phyloP scores from a whole-genome alignment of 2,113 vertebrate species.

The Rhodinocichla rosea region DNA sequence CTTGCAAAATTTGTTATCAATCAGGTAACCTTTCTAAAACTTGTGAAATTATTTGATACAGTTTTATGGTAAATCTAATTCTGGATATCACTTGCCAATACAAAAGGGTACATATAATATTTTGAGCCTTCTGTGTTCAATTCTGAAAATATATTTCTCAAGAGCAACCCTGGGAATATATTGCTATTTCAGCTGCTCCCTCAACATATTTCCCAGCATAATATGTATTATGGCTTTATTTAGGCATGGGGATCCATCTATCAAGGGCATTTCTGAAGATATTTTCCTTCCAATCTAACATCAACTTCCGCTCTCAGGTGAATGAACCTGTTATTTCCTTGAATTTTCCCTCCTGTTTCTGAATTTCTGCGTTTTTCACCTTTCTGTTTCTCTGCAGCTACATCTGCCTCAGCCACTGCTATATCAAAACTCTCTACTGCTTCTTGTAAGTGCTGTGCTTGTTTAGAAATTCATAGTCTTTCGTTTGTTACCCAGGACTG shows the following conservation, averaged over 20 bases:
- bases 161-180: not conserved
- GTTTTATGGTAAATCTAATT: not conserved
- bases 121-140: not conserved
- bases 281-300: constrained; percentile 1
- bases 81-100: not conserved
- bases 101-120: not conserved
- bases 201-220: not conserved
- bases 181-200: not conserved
- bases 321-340: not conserved
- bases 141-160: constrained; percentile 11
- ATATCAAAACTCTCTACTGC: not conserved
- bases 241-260: not conserved
- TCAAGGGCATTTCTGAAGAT: not conserved
- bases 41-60: not conserved
- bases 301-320: not conserved
- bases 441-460: not conserved
- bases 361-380: not conserved
- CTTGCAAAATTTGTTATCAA: not conserved
- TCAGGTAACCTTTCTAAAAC: not conserved
- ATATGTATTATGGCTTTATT: not conserved
- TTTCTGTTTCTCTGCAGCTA: not conserved
- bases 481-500: not conserved
- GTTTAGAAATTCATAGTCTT: not conserved
- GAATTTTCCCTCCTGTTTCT: not conserved
- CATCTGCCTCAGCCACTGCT: not conserved